Conservation (phyloP, 1,140 invertebrate species). For the Hyles vespertilio region DNA sequence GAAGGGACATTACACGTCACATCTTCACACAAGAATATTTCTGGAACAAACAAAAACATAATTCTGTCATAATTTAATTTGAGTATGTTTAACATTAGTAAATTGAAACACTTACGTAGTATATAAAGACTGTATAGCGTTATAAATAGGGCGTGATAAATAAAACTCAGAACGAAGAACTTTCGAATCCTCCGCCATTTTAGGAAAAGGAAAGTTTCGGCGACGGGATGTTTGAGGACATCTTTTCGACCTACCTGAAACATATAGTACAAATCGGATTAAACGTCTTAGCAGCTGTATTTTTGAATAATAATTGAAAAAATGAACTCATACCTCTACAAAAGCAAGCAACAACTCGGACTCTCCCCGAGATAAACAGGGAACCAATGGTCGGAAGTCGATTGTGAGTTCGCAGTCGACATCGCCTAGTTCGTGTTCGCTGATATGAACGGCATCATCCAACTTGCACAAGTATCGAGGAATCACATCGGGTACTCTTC, state of each 20-base stretch:
- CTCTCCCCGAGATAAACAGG: conserved; percentile 79
- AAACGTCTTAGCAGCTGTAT: no score
- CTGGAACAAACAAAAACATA: conserved; percentile 24
- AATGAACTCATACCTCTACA: conserved; percentile 73
- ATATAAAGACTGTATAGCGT: conserved; percentile 83
- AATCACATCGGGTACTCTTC: conserved; percentile 87
- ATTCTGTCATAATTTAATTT: no score
- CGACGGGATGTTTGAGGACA: conserved; percentile 86
- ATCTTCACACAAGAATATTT: conserved; percentile 59
- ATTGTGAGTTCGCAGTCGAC: conserved; percentile 88
- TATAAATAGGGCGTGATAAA: conserved; percentile 87
- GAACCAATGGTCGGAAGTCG: conserved; percentile 84
- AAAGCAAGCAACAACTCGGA: conserved; percentile 84
- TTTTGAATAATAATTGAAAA: no score
- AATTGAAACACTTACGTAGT: conserved; percentile 68
- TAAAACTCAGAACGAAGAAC: conserved; percentile 87
- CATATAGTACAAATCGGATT: not conserved
- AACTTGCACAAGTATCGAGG: conserved; percentile 82
- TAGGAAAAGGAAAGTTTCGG: conserved; percentile 86
- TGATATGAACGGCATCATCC: conserved; percentile 85
- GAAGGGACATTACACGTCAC: conserved; percentile 67
- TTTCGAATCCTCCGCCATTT: conserved; percentile 90
- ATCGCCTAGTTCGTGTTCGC: conserved; percentile 88
- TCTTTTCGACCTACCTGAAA: conserved; percentile 82
- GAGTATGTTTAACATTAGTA: not conserved